These are phyloP conservation scores for Fissipunctia ypsillon DNA, from an alignment of 2,888 invertebrate species.

Conservation along the genomic window DNA sequence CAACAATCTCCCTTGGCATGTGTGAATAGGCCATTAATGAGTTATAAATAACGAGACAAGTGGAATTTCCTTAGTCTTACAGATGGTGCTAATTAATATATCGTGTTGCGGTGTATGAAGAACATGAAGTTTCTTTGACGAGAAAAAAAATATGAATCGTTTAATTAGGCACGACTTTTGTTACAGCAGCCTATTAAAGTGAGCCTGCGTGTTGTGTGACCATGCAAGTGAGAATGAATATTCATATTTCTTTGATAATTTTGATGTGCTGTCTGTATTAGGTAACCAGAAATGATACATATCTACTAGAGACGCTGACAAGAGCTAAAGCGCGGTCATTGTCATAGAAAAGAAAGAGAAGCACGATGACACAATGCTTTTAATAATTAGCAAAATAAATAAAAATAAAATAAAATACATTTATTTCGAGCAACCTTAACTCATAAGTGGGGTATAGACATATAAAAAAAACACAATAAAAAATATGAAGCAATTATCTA, in stretches of 20 bases:
- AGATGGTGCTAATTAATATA: constrained; percentile 68
- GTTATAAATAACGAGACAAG: constrained; percentile 72
- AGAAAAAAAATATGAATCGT: constrained; percentile 19
- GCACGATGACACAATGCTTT: too few relatives aligned
- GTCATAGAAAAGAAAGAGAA: too few relatives aligned
- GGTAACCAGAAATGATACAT: neutral
- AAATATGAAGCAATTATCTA: too few relatives aligned
- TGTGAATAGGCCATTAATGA: constrained; percentile 75
- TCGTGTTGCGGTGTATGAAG: constrained; percentile 47
- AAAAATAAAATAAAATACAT: too few relatives aligned
- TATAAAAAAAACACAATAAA: too few relatives aligned
- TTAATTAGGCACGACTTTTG: constrained; percentile 40
- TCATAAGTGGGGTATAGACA: too few relatives aligned
- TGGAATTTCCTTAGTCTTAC: constrained; percentile 70
- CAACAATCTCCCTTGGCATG: constrained; percentile 65
- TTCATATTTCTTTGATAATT: constrained; percentile 8
- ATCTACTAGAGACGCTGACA: neutral
- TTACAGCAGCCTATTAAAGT: neutral
- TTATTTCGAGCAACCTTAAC: too few relatives aligned
- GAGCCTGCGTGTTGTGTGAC: constrained; percentile 17
- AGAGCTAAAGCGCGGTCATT: too few relatives aligned
- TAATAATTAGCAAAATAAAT: too few relatives aligned
- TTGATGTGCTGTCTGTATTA: neutral
- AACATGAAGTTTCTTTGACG: constrained; percentile 27
- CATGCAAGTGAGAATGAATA: constrained; percentile 18